A percentile compares a stretch with the other conserved stretches of the same genome.
phyloP scores from a whole-genome alignment of 2,888 invertebrate species.

The Gonocerus acuteangulatus region DNA sequence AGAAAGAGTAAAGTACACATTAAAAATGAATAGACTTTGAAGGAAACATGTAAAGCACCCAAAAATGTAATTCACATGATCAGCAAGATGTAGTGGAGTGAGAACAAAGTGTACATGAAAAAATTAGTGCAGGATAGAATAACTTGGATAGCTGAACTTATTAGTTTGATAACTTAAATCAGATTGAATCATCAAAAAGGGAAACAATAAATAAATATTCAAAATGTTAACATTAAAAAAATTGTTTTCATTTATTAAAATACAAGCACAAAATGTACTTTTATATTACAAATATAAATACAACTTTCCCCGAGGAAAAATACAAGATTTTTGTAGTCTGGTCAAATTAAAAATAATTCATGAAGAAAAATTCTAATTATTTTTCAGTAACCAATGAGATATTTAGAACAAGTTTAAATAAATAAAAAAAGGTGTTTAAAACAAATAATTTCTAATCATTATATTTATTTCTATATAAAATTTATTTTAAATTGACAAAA shows the following conservation, averaged over 20 bases:
- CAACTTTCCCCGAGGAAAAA: neutral
- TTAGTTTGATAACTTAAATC: too few species aligned
- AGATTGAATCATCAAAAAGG: too few species aligned
- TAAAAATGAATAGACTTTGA: too few species aligned
- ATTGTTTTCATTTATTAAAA: neutral
- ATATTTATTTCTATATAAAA: neutral
- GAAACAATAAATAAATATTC: too few species aligned
- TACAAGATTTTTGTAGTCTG: neutral
- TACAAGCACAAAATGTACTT: slow-evolving; percentile 1
- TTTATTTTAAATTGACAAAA: neutral
- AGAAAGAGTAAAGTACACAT: too few species aligned
- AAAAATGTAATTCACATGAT: too few species aligned
- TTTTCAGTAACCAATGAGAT: neutral
- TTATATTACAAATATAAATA: neutral
- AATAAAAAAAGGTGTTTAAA: neutral
- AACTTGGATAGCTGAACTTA: too few species aligned
- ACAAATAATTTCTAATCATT: neutral
- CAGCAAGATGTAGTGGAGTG: too few species aligned
- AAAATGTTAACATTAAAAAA: neutral
- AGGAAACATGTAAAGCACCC: too few species aligned
- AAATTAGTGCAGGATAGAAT: too few species aligned
- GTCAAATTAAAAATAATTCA: neutral
- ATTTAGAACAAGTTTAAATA: neutral
- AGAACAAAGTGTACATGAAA: too few species aligned
- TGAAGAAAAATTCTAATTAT: neutral